Base-by-base conservation (phyloP, 2,113 vertebrate species). In the Mellivora capensis region DNA sequence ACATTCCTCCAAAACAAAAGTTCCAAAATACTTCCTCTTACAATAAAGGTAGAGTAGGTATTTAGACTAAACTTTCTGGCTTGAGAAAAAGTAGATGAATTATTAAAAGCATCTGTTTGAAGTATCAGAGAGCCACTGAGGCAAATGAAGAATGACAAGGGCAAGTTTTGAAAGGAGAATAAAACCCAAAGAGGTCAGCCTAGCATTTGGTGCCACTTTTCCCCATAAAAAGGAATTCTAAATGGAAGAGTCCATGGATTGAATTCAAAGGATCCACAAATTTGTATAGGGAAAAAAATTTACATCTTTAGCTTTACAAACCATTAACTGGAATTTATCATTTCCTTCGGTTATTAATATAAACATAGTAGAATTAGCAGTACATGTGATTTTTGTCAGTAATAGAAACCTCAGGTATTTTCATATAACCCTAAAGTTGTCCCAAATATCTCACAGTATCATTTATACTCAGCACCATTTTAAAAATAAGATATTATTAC, bases 321-420 rank as follows among this genome's bases (percentile, higher is more conserved):
- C 11, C 31, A 64, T 11, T 64, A 79, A 83, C 25, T 96, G 42
- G 49, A 88, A 96, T 77, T 87, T 44, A 95, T 44, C 23, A 91
- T 86, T 81, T 89, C 77, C 44, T 92, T 94, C 57, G 37, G 64
- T 80, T 91, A 89, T 85, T 37, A 98, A 64, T 79, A 9, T 52
- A 91, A 88, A 91, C 37, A 93, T 34, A 64, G 29, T 15, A 81
- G n/a, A 77, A 79, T 93, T 77, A 77, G 87, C 12, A 86, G 39
- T n/a, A 86, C 34, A 15, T 95, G 20, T 44, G 42, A 79, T 81
- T 90, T 90, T 52, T 86, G 67, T 76, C 31, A 88, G 74, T 9
- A 90, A 83, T 0, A 94, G 62, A 91, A 85, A 85, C 72, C 31
- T 90, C 49, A 94, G 42, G 42, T 81, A 77, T 59, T 72, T 93